Conservation (phyloP, 2,888 invertebrate genomes). For the Rhingia campestris region DNA sequence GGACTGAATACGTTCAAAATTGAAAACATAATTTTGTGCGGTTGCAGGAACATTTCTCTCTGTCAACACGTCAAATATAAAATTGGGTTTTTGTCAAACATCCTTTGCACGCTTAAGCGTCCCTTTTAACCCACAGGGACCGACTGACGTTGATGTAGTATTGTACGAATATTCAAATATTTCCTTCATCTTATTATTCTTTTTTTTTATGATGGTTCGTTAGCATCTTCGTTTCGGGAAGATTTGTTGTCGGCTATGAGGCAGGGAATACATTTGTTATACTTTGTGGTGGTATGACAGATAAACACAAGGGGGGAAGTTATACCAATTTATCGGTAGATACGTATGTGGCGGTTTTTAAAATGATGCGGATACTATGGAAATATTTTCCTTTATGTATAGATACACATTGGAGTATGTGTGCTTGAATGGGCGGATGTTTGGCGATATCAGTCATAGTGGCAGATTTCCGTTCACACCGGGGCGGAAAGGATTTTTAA, state of each 20-base stretch:
- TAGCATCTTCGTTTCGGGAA: neutral
- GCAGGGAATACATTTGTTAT: conserved; percentile 47
- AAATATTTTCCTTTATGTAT: too few relatives aligned
- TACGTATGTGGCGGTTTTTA: neutral
- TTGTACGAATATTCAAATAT: conserved; percentile 13
- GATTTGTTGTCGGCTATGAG: conserved; percentile 13
- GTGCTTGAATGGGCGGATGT: too few relatives aligned
- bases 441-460: too few relatives aligned
- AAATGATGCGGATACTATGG: conserved; percentile 12
- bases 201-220: neutral
- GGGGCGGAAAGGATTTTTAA: too few relatives aligned
- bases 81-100: conserved; percentile 57
- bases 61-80: conserved; percentile 41
- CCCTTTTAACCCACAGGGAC: neutral
- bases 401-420: too few relatives aligned
- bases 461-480: too few relatives aligned
- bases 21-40: conserved; percentile 40
- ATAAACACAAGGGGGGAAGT: conserved; percentile 34
- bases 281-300: conserved; percentile 47
- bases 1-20: conserved; percentile 10
- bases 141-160: conserved; percentile 27
- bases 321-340: conserved; percentile 6
- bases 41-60: conserved; percentile 51
- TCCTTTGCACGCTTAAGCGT: neutral
- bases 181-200: conserved; percentile 6